Conservation (phyloP, 2,888 invertebrate genomes). For the Parnassius apollo region DNA sequence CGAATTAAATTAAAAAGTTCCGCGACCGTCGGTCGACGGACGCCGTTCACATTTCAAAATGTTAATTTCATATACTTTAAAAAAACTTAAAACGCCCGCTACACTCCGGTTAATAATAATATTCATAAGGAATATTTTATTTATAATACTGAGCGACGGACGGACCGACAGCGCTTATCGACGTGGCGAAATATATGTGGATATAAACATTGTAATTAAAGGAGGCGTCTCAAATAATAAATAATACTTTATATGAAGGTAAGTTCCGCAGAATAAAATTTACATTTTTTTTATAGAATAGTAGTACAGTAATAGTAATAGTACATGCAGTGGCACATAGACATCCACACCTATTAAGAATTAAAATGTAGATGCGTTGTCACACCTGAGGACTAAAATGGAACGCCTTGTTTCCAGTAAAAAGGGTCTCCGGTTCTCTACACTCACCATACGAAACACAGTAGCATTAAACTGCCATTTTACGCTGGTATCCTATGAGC, state of each 20-base stretch:
- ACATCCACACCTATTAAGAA: too few species aligned
- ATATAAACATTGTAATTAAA: conserved; percentile 30
- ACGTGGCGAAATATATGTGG: conserved; percentile 28
- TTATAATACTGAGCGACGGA: conserved; percentile 50
- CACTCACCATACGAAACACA: too few species aligned
- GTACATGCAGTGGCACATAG: too few species aligned
- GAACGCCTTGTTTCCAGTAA: too few species aligned
- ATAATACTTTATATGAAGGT: conserved; percentile 30
- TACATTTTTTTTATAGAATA: too few species aligned
- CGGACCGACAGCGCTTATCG: conserved; percentile 20
- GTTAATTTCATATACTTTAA: conserved; percentile 59
- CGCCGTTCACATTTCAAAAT: conserved; percentile 49
- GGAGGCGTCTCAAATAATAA: conserved; percentile 43
- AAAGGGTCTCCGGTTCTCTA: too few species aligned
- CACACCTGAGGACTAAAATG: too few species aligned
- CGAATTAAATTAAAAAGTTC: conserved; percentile 21
- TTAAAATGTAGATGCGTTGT: too few species aligned
- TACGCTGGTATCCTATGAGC: too few species aligned
- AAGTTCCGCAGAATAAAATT: conserved; percentile 28
- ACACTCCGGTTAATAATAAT: conserved; percentile 45
- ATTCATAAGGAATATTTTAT: conserved; percentile 62
- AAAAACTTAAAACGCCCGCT: conserved; percentile 45
- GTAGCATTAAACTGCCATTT: too few species aligned
- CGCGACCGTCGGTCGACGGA: conserved; percentile 7
- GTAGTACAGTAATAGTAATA: too few species aligned